Conservation (phyloP, 1,140 invertebrate genomes). For the Chymomyza costata region DNA sequence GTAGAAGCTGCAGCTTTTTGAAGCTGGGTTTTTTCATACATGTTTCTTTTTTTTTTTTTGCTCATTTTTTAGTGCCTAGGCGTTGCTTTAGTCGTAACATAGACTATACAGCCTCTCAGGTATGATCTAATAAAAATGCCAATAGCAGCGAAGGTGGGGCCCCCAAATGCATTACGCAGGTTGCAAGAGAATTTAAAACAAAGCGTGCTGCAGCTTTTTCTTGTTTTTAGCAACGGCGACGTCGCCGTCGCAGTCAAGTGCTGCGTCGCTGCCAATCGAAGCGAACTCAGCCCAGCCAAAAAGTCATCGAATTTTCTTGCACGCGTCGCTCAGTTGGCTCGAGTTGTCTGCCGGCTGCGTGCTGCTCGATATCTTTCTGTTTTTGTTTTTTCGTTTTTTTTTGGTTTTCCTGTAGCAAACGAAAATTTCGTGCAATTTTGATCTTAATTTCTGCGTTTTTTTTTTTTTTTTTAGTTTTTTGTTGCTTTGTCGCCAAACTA, state of each 20-base stretch:
- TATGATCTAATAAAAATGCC: conserved; percentile 68
- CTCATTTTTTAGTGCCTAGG: too few relatives aligned
- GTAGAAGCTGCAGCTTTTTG: too few relatives aligned
- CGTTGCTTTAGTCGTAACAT: conserved; percentile 37
- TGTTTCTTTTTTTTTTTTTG: too few relatives aligned
- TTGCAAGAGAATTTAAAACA: conserved; percentile 25
- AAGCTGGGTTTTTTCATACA: too few relatives aligned
- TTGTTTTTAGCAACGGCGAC: neutral
- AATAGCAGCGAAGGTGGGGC: conserved; percentile 58
- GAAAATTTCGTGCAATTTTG: conserved; percentile 22
- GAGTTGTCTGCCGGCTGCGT: conserved; percentile 10
- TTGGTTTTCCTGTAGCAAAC: conserved; percentile 37
- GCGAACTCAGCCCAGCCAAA: conserved; percentile 20
- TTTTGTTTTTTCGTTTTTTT: conserved; percentile 18
- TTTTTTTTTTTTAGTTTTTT: conserved; percentile 15
- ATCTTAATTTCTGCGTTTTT: conserved; percentile 16
- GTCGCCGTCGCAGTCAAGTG: neutral
- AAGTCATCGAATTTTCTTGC: conserved; percentile 62
- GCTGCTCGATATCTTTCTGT: too few relatives aligned
- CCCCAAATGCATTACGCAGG: conserved; percentile 42
- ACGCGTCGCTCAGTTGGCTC: conserved; percentile 40
- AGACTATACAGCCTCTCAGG: too few relatives aligned
- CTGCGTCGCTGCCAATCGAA: neutral
- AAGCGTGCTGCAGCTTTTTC: too few relatives aligned
- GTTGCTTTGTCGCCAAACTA: conserved; percentile 69